Conservation (phyloP, 2,888 invertebrate genomes). For the Agrypnus murinus region DNA sequence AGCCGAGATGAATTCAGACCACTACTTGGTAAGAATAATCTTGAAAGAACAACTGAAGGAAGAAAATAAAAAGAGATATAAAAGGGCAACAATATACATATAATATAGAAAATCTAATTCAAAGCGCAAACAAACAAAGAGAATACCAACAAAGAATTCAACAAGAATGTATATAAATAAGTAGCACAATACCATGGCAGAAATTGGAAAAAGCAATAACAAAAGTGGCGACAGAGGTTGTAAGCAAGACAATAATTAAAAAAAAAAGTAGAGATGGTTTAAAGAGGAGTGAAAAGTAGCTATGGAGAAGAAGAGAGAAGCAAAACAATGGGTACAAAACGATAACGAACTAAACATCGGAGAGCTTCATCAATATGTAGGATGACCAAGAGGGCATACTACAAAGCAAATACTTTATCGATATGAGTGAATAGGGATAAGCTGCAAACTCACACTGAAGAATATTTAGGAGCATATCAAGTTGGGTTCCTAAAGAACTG, state of each 20-base stretch:
- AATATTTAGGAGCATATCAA: not conserved
- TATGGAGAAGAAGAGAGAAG: not conserved
- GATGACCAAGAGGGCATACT: not conserved
- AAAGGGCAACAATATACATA: too few species aligned
- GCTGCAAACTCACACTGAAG: too few species aligned
- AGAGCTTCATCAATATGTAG: not conserved
- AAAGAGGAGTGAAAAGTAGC: too few species aligned
- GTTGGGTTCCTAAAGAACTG: not conserved
- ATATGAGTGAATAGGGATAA: too few species aligned
- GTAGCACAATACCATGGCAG: not conserved
- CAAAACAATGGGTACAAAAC: not conserved
- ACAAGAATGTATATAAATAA: not conserved
- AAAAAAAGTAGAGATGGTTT: too few species aligned
- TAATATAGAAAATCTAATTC: too few species aligned
- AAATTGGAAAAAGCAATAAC: not conserved
- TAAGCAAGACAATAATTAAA: too few species aligned
- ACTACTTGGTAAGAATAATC: not conserved
- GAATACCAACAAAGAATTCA: not conserved
- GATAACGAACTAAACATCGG: not conserved
- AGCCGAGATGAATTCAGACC: not conserved
- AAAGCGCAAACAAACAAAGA: not conserved
- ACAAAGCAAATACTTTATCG: too few species aligned
- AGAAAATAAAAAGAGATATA: too few species aligned
- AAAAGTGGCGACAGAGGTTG: too few species aligned
- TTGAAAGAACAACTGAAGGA: not conserved